Conservation (phyloP, 2,113 vertebrate genomes). For the Apodemus sylvaticus region DNA sequence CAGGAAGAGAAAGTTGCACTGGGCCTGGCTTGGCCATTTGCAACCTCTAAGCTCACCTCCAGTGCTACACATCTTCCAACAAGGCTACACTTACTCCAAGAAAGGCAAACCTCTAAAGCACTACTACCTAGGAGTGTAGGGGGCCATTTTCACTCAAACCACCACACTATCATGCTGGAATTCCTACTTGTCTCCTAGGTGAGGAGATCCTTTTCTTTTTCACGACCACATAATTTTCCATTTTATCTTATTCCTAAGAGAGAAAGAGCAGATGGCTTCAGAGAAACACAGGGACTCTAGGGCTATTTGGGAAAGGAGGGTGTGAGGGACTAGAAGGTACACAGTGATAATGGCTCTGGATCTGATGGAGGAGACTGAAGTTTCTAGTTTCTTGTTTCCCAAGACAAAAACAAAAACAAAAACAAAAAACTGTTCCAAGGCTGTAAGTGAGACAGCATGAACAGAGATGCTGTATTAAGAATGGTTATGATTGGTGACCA, state of each 20-base stretch:
- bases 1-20: background rate
- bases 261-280: background rate
- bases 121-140: background rate
- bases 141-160: background rate
- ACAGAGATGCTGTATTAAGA: background rate
- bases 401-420: background rate
- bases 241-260: background rate
- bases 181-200: background rate
- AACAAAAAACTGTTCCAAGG: background rate
- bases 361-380: background rate
- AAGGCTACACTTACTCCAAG: background rate
- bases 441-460: background rate
- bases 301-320: background rate
- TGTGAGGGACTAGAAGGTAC: background rate
- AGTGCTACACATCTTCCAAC: background rate
- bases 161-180: background rate
- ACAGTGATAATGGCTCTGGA: background rate
- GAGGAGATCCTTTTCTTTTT: background rate
- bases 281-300: background rate
- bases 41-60: background rate
- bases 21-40: background rate
- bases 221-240: background rate
- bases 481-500: background rate
- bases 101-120: background rate
- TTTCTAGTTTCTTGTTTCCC: background rate